Conservation (phyloP, 1,140 invertebrate species). For the Papilio aristodemus region DNA sequence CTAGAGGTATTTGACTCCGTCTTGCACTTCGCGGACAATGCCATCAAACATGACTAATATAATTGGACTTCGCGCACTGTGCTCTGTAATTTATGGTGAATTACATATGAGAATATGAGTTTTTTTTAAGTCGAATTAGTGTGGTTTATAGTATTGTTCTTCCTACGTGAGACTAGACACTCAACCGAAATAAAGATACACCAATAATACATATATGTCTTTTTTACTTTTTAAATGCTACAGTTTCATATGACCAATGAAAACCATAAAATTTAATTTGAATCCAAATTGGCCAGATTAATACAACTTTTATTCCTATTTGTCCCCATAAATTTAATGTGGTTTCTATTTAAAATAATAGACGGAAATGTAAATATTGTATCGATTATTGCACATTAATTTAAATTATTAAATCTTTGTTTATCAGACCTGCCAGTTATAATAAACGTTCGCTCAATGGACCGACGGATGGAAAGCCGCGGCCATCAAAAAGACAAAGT, state of each 20-base stretch:
- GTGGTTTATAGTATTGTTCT: slow-evolving; percentile 41
- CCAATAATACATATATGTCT: background rate
- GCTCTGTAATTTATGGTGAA: slow-evolving; percentile 66
- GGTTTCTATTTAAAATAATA: too few relatives aligned
- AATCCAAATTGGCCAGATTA: too few relatives aligned
- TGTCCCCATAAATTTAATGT: too few relatives aligned
- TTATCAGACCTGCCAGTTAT: background rate
- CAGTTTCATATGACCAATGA: too few relatives aligned
- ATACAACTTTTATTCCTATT: too few relatives aligned
- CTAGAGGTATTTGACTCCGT: slow-evolving; percentile 52
- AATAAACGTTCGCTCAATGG: background rate
- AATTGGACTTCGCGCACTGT: slow-evolving; percentile 54
- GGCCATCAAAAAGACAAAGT: slow-evolving; percentile 16
- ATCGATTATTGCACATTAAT: too few relatives aligned
- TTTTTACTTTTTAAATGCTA: background rate
- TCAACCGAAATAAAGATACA: background rate
- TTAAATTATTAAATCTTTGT: background rate
- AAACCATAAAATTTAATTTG: too few relatives aligned
- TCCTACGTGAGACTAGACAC: slow-evolving; percentile 43
- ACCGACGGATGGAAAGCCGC: background rate
- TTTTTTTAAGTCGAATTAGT: slow-evolving; percentile 54
- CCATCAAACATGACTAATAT: slow-evolving; percentile 63
- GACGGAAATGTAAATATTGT: too few relatives aligned
- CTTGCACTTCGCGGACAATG: slow-evolving; percentile 57
- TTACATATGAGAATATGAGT: slow-evolving; percentile 57